Evolutionary conservation across 2,113 vertebrate genomes (phyloP).

Genomic region (Sylvia atricapilla): DNA sequence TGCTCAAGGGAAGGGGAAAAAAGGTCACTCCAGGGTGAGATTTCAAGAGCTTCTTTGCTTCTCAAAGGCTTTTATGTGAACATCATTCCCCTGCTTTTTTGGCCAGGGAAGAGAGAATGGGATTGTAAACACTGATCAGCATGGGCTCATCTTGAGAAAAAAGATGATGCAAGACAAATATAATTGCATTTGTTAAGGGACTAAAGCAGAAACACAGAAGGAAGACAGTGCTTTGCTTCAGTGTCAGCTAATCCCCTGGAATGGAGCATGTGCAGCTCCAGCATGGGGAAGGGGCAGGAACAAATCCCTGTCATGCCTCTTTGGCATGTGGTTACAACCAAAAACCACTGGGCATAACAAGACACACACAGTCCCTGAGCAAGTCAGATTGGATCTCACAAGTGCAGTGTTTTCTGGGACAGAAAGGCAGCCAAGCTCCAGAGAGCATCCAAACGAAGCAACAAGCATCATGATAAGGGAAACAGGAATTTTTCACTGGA

Average conservation of each 20-base stretch:
- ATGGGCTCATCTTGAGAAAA: background rate
- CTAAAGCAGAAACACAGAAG: background rate
- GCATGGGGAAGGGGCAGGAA: background rate
- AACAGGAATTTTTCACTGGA: background rate
- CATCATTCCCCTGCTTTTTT: background rate
- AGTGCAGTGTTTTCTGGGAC: accelerated
- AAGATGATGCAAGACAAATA: slow-evolving; percentile 38
- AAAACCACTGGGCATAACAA: background rate
- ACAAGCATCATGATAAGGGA: accelerated
- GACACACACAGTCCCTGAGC: background rate
- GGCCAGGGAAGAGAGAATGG: background rate
- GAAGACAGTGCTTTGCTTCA: background rate
- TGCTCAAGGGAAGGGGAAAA: background rate
- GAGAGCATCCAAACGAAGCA: background rate
- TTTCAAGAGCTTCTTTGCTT: background rate
- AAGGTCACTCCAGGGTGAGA: background rate
- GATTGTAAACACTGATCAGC: slow-evolving; percentile 37
- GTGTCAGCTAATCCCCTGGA: background rate
- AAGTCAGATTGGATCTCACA: background rate
- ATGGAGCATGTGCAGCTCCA: background rate
- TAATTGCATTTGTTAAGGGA: slow-evolving; percentile 46
- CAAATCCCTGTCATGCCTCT: background rate
- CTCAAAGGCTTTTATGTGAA: slow-evolving; percentile 20
- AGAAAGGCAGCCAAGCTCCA: background rate
- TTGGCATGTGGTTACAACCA: background rate